These are phyloP conservation scores for Danionella dracula DNA, from an alignment of 2,797 vertebrate genomes.

Conservation along the genomic window DNA sequence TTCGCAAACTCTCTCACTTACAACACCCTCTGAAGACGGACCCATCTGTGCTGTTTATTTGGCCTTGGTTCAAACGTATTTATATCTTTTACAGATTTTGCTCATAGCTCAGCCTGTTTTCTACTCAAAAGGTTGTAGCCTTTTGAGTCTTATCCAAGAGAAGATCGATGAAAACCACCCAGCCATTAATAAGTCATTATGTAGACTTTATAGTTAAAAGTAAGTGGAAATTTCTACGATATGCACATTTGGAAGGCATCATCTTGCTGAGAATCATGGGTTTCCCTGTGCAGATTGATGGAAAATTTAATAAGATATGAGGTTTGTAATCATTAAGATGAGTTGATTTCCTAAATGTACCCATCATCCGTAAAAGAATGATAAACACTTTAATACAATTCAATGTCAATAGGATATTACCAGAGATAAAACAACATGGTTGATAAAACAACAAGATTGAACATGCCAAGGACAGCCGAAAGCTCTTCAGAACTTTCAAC, in stretches of 20 bases:
- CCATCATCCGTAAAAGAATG: too few species aligned
- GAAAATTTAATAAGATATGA: too few species aligned
- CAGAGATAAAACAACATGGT: too few species aligned
- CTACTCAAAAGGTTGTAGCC: neutral
- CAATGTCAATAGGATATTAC: too few species aligned
- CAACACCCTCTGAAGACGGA: neutral
- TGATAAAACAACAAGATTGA: too few species aligned
- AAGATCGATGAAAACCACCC: slow-evolving; percentile 6
- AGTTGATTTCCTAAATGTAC: too few species aligned
- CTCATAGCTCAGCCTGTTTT: neutral
- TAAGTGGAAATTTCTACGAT: neutral
- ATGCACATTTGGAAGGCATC: neutral
- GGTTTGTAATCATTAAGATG: too few species aligned
- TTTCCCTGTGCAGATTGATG: too few species aligned
- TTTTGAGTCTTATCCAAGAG: slow-evolving; percentile 13
- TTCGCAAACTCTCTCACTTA: neutral
- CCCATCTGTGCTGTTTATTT: neutral
- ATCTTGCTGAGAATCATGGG: too few species aligned
- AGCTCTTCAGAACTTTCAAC: too few species aligned
- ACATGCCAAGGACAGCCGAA: too few species aligned
- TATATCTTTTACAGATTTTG: neutral
- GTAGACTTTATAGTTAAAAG: neutral
- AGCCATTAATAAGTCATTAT: slow-evolving; percentile 12
- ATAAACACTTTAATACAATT: too few species aligned
- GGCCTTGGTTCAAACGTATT: slow-evolving; percentile 10